phyloP scores from a whole-genome alignment of 1,140 invertebrate species.

The Bicyclus anynana region DNA sequence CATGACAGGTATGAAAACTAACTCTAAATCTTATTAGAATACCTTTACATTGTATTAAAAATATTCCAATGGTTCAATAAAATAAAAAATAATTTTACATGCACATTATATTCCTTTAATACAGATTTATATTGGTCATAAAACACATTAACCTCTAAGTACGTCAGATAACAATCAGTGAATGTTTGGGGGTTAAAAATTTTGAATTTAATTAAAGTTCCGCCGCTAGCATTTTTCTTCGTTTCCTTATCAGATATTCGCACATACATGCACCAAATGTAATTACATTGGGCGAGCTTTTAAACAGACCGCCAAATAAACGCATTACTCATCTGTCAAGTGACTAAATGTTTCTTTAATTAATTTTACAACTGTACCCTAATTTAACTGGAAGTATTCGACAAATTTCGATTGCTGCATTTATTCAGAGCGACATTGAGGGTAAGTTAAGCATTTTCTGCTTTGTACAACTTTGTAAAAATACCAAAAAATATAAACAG shows the following conservation, averaged over 20 bases:
- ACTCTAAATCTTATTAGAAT: too few relatives aligned
- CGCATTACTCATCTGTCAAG: constrained; percentile 31
- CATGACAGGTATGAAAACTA: too few relatives aligned
- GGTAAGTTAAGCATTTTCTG: neutral
- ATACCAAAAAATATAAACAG: too few relatives aligned
- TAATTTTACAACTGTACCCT: constrained; percentile 21
- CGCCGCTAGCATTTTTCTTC: constrained; percentile 48
- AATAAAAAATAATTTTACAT: too few relatives aligned
- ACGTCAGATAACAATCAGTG: constrained; percentile 21
- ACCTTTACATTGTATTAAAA: too few relatives aligned
- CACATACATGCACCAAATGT: constrained; percentile 55
- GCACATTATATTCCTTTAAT: too few relatives aligned
- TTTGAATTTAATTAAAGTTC: constrained; percentile 59
- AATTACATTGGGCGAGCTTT: constrained; percentile 54
- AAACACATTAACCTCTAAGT: constrained; percentile 6
- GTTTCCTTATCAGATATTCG: constrained; percentile 58
- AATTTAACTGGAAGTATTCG: constrained; percentile 4
- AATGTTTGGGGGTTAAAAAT: constrained; percentile 40
- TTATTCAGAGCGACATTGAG: neutral
- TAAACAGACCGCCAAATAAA: constrained; percentile 43
- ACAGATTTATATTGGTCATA: neutral
- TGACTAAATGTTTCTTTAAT: constrained; percentile 23
- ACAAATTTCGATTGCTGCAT: neutral
- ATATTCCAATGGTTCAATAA: too few relatives aligned
- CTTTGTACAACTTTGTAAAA: neutral